Conservation (phyloP, 2,797 vertebrate genomes). For the Sitta carolinensis region DNA sequence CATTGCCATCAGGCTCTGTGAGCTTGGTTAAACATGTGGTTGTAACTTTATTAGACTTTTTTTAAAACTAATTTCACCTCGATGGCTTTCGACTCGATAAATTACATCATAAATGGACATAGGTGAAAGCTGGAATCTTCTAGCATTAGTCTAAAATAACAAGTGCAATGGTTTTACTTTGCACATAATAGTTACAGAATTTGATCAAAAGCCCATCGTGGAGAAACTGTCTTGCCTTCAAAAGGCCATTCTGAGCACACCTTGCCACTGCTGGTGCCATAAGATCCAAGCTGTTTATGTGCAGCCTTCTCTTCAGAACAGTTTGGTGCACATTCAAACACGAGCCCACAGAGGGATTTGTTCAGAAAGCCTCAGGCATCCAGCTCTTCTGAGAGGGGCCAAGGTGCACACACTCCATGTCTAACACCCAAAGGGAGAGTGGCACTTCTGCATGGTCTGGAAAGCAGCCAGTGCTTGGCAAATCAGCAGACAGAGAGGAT, state of each 20-base stretch:
- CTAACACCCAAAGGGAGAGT: not conserved
- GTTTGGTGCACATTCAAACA: not conserved
- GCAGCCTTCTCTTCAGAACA: not conserved
- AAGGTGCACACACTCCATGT: not conserved
- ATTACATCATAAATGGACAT: not conserved
- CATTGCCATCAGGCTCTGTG: not conserved
- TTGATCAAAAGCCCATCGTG: not conserved
- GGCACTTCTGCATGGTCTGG: not conserved
- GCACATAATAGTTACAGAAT: not conserved
- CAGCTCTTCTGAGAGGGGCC: not conserved
- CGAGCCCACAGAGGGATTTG: not conserved
- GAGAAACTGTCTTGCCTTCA: not conserved
- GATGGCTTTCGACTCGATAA: not conserved
- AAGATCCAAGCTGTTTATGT: not conserved
- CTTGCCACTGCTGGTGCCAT: not conserved
- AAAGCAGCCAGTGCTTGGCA: not conserved
- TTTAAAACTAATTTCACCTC: not conserved
- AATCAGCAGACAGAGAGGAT: not conserved
- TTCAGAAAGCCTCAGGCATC: not conserved
- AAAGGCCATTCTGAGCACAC: not conserved
- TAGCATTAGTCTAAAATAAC: not conserved
- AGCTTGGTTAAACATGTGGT: not conserved
- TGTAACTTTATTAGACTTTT: not conserved
- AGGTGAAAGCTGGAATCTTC: not conserved
- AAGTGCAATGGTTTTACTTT: not conserved